Evolutionary conservation across 2,888 invertebrate genomes (phyloP).

Genomic region (Erannis defoliaria): DNA sequence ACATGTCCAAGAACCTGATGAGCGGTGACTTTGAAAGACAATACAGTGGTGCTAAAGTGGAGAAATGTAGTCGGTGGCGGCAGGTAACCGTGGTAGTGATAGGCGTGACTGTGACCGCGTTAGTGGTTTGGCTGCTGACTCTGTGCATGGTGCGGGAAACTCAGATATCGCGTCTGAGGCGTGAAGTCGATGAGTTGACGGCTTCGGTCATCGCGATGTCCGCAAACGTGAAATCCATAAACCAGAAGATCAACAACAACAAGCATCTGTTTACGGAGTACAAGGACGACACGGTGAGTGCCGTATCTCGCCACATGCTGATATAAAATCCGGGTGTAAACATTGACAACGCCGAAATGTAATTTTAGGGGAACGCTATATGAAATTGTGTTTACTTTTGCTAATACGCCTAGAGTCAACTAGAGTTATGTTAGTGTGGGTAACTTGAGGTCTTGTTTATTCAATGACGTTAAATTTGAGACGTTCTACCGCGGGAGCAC

Average conservation of each 20-base stretch:
- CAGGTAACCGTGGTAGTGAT: conserved; percentile 61
- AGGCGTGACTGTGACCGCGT: conserved; percentile 43
- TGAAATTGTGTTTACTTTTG: conserved; percentile 26
- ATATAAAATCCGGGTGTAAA: conserved; percentile 41
- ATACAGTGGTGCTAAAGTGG: conserved; percentile 63
- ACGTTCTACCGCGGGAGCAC: conserved; percentile 14
- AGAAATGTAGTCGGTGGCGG: conserved; percentile 59
- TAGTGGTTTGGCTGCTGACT: conserved; percentile 69
- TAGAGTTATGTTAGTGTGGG: neutral
- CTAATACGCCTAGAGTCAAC: conserved; percentile 12
- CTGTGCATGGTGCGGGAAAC: conserved; percentile 73
- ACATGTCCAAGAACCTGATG: conserved; percentile 80
- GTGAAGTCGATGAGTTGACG: conserved; percentile 74
- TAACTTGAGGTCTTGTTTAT: conserved; percentile 15
- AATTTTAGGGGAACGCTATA: conserved; percentile 5
- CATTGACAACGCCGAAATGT: conserved; percentile 33
- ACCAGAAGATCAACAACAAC: conserved; percentile 72
- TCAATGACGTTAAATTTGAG: conserved; percentile 6
- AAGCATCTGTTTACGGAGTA: conserved; percentile 69
- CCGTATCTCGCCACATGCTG: conserved; percentile 22
- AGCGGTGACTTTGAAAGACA: conserved; percentile 79
- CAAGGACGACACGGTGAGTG: conserved; percentile 80
- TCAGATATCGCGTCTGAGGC: conserved; percentile 67
- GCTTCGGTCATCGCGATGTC: conserved; percentile 73
- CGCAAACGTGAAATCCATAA: conserved; percentile 70